Evolutionary conservation across 1,140 invertebrate genomes (phyloP).

Genomic region (Cyclina sinensis): DNA sequence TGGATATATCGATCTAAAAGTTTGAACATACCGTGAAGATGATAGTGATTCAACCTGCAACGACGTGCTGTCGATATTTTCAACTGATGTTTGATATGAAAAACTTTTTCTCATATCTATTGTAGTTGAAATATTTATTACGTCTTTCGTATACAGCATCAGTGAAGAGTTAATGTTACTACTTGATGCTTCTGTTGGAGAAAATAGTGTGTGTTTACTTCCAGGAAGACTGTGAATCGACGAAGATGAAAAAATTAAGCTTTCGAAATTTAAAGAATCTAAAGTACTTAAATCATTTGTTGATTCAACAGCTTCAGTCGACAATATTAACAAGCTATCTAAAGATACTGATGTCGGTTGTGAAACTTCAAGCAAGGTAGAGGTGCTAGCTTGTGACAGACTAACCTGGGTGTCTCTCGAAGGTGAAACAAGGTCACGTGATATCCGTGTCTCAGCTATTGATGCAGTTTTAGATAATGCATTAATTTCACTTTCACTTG

Average conservation of each 20-base stretch:
- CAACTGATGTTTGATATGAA: not conserved
- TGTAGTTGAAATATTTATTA: too few relatives aligned
- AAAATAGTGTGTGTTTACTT: not conserved
- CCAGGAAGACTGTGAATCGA: not conserved
- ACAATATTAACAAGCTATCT: not conserved
- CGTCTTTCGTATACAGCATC: not conserved
- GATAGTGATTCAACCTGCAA: too few relatives aligned
- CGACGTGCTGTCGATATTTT: too few relatives aligned
- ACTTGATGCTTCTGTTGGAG: not conserved
- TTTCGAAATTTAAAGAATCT: not conserved
- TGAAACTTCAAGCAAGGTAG: not conserved
- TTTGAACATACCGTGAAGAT: too few relatives aligned
- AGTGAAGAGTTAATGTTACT: not conserved
- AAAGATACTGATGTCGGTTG: not conserved
- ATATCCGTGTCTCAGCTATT: not conserved
- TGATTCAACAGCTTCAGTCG: not conserved
- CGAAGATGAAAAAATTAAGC: not conserved
- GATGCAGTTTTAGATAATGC: not conserved
- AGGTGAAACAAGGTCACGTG: too few relatives aligned
- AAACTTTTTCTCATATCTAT: too few relatives aligned
- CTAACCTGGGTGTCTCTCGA: not conserved
- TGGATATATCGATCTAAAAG: too few relatives aligned
- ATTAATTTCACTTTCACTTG: not conserved
- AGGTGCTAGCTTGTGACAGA: not conserved
- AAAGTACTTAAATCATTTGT: not conserved